phyloP scores from a whole-genome alignment of 2,888 invertebrate genomes.

The Sinohyriopsis cumingii region DNA sequence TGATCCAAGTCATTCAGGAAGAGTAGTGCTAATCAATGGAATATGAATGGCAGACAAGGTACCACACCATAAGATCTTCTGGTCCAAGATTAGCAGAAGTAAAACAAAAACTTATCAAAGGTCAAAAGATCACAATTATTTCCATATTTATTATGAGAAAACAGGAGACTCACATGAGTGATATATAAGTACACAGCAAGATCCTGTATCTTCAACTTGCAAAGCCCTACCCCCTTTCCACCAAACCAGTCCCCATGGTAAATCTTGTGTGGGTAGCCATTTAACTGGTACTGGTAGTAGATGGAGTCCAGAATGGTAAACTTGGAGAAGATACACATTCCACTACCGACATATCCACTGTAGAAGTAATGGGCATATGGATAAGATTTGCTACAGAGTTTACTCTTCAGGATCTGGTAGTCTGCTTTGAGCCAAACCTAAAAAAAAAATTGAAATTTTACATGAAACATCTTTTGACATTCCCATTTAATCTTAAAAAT shows the following conservation, averaged over 20 bases:
- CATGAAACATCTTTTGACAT: neutral
- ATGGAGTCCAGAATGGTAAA: slow-evolving; percentile 80
- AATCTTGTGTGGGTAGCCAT: slow-evolving; percentile 95
- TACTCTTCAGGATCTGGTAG: slow-evolving; percentile 82
- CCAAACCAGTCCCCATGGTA: slow-evolving; percentile 99
- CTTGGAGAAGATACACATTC: slow-evolving; percentile 70
- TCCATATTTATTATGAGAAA: too few species aligned
- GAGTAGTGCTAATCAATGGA: too few species aligned
- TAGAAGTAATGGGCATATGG: slow-evolving; percentile 94
- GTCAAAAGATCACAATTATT: too few species aligned
- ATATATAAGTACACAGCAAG: slow-evolving; percentile 87
- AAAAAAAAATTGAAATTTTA: slow-evolving; percentile 29
- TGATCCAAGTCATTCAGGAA: too few species aligned
- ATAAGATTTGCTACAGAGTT: slow-evolving; percentile 76
- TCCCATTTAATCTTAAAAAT: too few species aligned
- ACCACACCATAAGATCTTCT: too few species aligned
- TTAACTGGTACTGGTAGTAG: slow-evolving; percentile 95
- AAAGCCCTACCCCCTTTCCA: slow-evolving; percentile 83
- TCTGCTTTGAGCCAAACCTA: slow-evolving; percentile 89
- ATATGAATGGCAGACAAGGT: too few species aligned
- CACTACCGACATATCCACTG: slow-evolving; percentile 71
- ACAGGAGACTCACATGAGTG: slow-evolving; percentile 85
- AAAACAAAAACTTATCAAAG: too few species aligned
- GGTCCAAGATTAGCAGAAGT: too few species aligned
- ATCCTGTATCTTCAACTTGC: slow-evolving; percentile 73